A percentile compares a stretch with the other conserved stretches of the same genome.
Evolutionary conservation across 2,797 vertebrate genomes (phyloP).

Genomic region (Pempheris klunzingeri): DNA sequence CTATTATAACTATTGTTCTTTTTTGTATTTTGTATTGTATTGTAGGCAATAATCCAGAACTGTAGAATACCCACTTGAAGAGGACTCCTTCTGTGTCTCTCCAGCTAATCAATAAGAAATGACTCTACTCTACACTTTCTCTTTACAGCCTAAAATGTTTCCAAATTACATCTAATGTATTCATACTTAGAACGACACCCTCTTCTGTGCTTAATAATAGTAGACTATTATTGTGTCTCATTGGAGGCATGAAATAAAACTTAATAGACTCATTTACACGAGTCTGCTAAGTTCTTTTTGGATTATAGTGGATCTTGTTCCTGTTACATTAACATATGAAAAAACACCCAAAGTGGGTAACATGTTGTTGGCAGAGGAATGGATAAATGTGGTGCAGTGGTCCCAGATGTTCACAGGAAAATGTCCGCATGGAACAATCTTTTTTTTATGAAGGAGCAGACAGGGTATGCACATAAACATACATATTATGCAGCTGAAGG

Average conservation of each 20-base stretch:
- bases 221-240: neutral
- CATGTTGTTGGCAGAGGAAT: neutral
- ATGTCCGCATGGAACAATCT: too few relatives aligned
- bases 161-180: conserved; percentile 7
- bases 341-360: neutral
- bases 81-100: conserved; percentile 15
- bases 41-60: conserved; percentile 20
- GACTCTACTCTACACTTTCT: conserved; percentile 13
- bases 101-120: conserved; percentile 39
- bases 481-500: conserved; percentile 11
- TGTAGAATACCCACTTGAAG: conserved; percentile 1
- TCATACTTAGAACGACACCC: conserved; percentile 1
- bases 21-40: too few relatives aligned
- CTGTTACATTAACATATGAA: neutral
- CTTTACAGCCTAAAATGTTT: conserved; percentile 2
- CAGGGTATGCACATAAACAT: neutral
- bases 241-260: neutral
- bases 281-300: neutral
- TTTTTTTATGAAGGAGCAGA: too few relatives aligned
- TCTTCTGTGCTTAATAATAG: neutral
- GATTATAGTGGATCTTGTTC: neutral
- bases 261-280: neutral
- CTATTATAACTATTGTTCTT: conserved; percentile 29
- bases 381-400: neutral
- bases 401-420: conserved; percentile 13